Base-by-base conservation (phyloP, 2,888 invertebrate genomes). In the Ditylenchus weischeri region DNA sequence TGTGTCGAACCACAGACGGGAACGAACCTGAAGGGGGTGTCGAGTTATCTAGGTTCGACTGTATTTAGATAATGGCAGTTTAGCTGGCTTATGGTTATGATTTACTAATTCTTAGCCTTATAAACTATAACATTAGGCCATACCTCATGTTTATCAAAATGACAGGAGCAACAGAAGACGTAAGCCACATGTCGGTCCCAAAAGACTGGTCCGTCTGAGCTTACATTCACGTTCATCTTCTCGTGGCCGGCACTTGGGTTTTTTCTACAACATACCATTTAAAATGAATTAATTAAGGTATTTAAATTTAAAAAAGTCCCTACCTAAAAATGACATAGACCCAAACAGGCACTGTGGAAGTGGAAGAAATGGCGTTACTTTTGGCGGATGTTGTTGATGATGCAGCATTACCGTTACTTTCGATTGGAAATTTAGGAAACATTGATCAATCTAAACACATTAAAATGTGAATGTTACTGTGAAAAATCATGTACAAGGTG, bases 91-190 rank as follows among this genome's bases (percentile, higher is more conserved):
- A 29, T 29, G 29, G 29, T 29, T 29, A 29, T 5, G 29, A 29
- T 5, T 29, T 29, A 29, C 29, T 29, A 29, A 29, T 29, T 29
- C 29, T 29, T 29, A 29, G 5, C 5, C 29, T 29, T 29, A 29
- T 29, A 29, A 29, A 29, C 29, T 5, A 29, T 29, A 29, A 29
- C 2, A 29, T 29, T 29, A 2, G 29, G 29, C 21, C 62, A 36
- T 61, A 79, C 79, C 76, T 82, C 82, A 69, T 83, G 82, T 65
- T 79, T 77, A 36, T 81, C 78, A 66, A 82, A 82, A 68, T 82
- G 82, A 67, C 82, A 82, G 15, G 79, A 78, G 68, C 82, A 82
- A 66, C 79, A 79, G 72, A 82, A 82, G 69, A 82, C 78, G 70
- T 80, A 82, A 58, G 76, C 76, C 59, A 83, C 83, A 63, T 78